phyloP scores from a whole-genome alignment of 1,140 invertebrate species.

The Solenopsis invicta region DNA sequence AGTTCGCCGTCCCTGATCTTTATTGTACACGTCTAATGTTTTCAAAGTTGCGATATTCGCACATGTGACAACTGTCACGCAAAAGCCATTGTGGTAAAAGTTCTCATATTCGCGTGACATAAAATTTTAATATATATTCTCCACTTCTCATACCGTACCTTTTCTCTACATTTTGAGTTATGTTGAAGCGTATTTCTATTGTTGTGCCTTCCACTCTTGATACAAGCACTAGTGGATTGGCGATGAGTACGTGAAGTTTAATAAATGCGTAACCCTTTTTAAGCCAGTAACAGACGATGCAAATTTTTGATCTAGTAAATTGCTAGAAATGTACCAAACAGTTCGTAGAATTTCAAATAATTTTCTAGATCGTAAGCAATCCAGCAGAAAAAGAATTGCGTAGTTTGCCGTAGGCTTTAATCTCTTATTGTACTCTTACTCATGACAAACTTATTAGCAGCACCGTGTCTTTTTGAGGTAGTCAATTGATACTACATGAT shows the following conservation, averaged over 20 bases:
- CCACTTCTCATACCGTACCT: not conserved
- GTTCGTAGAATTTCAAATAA: no score
- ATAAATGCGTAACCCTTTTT: no score
- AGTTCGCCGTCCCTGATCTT: slow-evolving; percentile 14
- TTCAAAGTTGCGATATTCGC: not conserved
- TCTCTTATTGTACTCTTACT: no score
- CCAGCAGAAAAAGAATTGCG: no score
- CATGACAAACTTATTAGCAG: no score
- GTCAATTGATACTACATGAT: no score
- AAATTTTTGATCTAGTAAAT: no score
- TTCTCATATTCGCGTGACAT: not conserved
- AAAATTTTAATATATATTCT: not conserved
- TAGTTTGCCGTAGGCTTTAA: no score
- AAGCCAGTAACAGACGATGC: no score
- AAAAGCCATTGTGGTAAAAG: not conserved
- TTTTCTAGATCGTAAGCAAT: no score
- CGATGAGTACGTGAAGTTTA: not conserved
- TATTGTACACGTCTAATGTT: not conserved
- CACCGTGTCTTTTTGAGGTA: no score
- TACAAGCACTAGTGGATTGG: not conserved
- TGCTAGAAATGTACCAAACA: no score
- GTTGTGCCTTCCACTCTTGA: not conserved
- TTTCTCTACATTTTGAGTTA: not conserved
- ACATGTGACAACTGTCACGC: not conserved
- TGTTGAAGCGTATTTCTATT: not conserved